Evolutionary conservation across 1,140 invertebrate genomes (phyloP).

Genomic region (Drosophila fuyamai): DNA sequence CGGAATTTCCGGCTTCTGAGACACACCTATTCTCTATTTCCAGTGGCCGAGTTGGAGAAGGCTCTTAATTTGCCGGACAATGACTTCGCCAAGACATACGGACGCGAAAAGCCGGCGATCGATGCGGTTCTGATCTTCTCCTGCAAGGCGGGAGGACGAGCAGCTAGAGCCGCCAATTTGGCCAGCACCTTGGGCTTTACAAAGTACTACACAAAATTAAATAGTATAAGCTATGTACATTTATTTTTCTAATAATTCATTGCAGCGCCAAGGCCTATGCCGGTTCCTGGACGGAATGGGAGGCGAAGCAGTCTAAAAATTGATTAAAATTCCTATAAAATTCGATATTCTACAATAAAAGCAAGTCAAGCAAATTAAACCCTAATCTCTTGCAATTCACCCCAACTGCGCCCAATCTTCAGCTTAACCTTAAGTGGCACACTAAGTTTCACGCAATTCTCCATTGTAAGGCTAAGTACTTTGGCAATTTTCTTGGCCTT

Average conservation of each 20-base stretch:
- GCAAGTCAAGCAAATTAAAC: constrained; percentile 29
- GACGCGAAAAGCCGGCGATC: constrained; percentile 85
- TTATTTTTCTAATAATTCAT: constrained; percentile 58
- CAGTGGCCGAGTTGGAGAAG: constrained; percentile 85
- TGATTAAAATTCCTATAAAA: constrained; percentile 5
- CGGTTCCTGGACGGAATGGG: constrained; percentile 94
- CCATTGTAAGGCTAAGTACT: constrained; percentile 92
- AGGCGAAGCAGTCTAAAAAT: constrained; percentile 64
- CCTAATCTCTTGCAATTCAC: constrained; percentile 86
- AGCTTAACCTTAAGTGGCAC: constrained; percentile 95
- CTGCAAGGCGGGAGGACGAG: constrained; percentile 86
- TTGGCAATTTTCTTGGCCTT: constrained; percentile 87
- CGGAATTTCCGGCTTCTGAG: constrained; percentile 18
- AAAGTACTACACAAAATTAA: constrained; percentile 81
- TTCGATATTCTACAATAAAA: constrained; percentile 21
- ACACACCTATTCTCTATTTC: constrained; percentile 33
- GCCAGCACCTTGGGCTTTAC: constrained; percentile 85
- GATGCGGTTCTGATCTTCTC: constrained; percentile 86
- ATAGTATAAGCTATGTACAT: constrained; percentile 33
- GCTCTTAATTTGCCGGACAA: constrained; percentile 85
- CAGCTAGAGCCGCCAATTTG: constrained; percentile 85
- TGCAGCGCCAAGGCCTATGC: constrained; percentile 94
- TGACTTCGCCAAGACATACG: constrained; percentile 85
- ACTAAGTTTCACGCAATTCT: constrained; percentile 89
- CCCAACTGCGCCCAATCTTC: constrained; percentile 93